Evolutionary conservation across 2,113 vertebrate species (phyloP), one percentile per base, ranked within the genome.

Genomic region (Gambusia holbrooki): DNA sequence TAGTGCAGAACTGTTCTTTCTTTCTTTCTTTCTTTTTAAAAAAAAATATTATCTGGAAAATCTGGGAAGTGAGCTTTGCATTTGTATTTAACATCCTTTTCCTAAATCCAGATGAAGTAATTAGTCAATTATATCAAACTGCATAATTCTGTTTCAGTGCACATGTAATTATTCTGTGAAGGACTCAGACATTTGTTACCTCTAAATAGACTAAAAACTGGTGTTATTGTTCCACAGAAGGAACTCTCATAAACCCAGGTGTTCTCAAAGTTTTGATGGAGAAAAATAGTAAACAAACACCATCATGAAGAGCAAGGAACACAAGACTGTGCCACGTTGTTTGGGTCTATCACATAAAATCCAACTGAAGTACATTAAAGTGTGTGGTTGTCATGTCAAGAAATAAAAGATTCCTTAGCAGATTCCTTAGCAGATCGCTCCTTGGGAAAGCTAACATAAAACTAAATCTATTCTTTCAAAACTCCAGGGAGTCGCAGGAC

Each of bases 401-500:
- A 42, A 42, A 42, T 42, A 48, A 45, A 45, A 19, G 4, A 25
- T n/a, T n/a, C n/a, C n/a, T n/a, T n/a, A n/a, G 7, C 25, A 58
- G 22, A 58, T 58, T 58, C 15, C 5, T 48, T 19, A 5, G 6
- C 45, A 15, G 40, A 42, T 3, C 4, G 14, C 40, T 42, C 48
- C 10, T 22, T n/a, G 51, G 22, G 25, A 58, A 58, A 58, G 25
- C 9, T 11, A n/a, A n/a, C 22, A n/a, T 19, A 4, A 19, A 45
- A 48, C 6, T 48, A 48, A 68, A 62, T 70, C 62, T 0, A 0
- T 54, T 67, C 25, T n/a, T 58, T 58, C 22, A 22, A 58, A 58
- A 58, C 88, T 80, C 15, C 91, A 99, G 98, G 89, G 95, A 97
- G 64, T 92, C 79, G 1, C 95, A 98, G 25, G 95, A 93, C 10